Base-by-base conservation (phyloP, 2,888 invertebrate genomes). In the Heliconius ismenius region DNA sequence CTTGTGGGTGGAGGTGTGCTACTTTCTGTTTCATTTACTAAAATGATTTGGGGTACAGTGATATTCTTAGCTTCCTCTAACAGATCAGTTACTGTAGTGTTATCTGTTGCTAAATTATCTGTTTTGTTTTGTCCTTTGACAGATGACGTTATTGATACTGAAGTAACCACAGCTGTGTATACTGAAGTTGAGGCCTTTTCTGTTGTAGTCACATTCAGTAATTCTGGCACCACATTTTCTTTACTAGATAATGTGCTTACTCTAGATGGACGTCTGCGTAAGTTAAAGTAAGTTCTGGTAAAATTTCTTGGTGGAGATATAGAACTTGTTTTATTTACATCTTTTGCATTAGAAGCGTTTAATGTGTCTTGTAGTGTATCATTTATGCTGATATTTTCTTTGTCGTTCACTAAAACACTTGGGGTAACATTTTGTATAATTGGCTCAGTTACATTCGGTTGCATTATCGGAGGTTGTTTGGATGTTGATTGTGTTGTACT, bases 131-230 rank as follows among this genome's bases (percentile, higher is more conserved):
- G 89, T 10, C 90, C 93, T 87, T 94, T 94, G 84, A 94, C 91
- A 36, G 94, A 94, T 4, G 94, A 94, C 39, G 94, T 94, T 80
- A 95, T 93, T 11, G 95, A 94, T 26, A 95, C 91, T 63, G 95
- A 95, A 49, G 95, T 95, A 0, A 94, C 94, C 62, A 95, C 94
- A 4, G 94, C 95, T 10, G 94, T 95, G 77, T 94, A 94, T 10
- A 94, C 92, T 63, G 94, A 90, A n/a, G 94, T 93, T 11, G 94
- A 89, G 62, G 90, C 87, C 82, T 92, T 92, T 83, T 93, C 91
- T 62, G 94, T 94, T 3, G 93, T 92, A 49, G 90, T 92, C 32
- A 89, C 82, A 83, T 93, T 93, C 10, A 87, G 80, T 75, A 77
- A 73, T 65, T 79, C 80, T 39, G 65, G 28, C 32, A 81, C 26